Evolutionary conservation across 2,113 vertebrate species (phyloP).

Genomic region (Sciurus niger): DNA sequence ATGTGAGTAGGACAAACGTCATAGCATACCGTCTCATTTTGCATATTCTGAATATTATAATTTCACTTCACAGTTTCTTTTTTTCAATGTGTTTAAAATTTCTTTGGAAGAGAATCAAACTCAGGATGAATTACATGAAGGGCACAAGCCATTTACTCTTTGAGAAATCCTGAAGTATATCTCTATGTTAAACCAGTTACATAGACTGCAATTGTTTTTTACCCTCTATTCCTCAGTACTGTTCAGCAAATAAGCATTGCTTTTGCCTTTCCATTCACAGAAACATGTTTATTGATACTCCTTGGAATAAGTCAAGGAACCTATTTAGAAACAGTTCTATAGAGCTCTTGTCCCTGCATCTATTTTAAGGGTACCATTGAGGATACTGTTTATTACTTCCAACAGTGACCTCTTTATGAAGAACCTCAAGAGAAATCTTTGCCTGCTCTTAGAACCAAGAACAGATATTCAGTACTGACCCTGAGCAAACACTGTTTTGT

Average conservation of each 20-base stretch:
- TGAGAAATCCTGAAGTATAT: background rate
- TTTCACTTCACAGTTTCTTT: background rate
- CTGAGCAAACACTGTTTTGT: background rate
- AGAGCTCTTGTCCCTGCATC: background rate
- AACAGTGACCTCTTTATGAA: conserved; percentile 36
- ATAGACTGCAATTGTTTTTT: background rate
- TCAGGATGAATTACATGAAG: background rate
- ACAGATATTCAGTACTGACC: background rate
- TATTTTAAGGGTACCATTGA: conserved; percentile 46
- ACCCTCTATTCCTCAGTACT: background rate
- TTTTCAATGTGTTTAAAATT: background rate
- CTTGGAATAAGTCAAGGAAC: background rate
- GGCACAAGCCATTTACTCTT: background rate
- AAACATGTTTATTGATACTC: background rate
- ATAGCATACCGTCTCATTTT: background rate
- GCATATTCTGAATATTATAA: conserved; percentile 23
- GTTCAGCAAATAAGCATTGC: background rate
- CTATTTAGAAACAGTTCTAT: conserved; percentile 8
- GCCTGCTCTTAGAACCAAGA: background rate
- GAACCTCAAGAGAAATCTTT: conserved; percentile 41
- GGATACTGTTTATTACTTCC: conserved; percentile 33
- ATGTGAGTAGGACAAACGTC: background rate
- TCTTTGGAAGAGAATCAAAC: conserved; percentile 7
- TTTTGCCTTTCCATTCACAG: background rate
- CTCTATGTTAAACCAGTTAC: background rate